Conservation (phyloP, 2,113 vertebrate genomes). For the Etheostoma cragini region DNA sequence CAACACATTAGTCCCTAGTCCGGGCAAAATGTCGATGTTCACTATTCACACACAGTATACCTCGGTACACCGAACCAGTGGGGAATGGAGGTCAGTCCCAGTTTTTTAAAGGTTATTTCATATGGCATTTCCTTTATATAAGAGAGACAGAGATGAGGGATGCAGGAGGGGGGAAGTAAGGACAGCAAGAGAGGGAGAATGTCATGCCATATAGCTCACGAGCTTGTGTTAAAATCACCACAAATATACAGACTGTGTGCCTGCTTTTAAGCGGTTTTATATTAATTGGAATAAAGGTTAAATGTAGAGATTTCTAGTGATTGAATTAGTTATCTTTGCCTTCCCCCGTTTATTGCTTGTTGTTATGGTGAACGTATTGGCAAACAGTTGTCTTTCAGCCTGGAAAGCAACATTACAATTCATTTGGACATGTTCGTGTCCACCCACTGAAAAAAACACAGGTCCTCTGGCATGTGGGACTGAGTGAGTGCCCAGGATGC, state of each 20-base stretch:
- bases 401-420: neutral
- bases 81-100: constrained; percentile 49
- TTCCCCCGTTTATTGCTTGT: neutral
- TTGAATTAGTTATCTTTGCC: neutral
- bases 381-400: neutral
- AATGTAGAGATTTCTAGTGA: neutral
- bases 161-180: constrained; percentile 14
- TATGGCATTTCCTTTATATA: constrained; percentile 56
- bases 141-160: constrained; percentile 11
- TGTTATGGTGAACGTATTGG: neutral
- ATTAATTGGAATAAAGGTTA: neutral
- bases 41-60: constrained; percentile 60
- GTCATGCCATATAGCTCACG: neutral
- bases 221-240: neutral
- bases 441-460: neutral
- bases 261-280: neutral
- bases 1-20: constrained; percentile 55
- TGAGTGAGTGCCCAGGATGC: neutral
- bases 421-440: neutral
- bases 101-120: constrained; percentile 60
- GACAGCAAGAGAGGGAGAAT: constrained; percentile 23
- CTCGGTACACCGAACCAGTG: constrained; percentile 18
- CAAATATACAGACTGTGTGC: neutral
- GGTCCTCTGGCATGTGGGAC: neutral
- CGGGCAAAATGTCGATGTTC: constrained; percentile 69